Conservation (phyloP, 2,797 vertebrate genomes). For the Xyrichtys novacula region DNA sequence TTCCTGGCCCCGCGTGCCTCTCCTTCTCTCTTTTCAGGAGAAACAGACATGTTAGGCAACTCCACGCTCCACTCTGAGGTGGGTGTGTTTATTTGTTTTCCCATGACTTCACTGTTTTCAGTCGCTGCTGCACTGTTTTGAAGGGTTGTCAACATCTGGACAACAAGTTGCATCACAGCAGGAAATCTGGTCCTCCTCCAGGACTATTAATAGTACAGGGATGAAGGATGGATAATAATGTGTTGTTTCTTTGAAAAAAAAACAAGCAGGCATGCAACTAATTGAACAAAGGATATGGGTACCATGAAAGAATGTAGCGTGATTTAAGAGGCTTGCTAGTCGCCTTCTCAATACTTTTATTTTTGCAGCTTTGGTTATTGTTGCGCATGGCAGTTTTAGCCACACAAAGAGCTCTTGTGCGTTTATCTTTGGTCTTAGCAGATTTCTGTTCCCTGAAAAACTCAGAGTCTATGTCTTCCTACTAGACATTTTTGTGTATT, state of each 20-base stretch:
- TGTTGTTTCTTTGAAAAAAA: conserved; percentile 17
- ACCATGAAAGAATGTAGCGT: neutral
- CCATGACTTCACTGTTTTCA: conserved; percentile 64
- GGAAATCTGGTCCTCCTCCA: conserved; percentile 28
- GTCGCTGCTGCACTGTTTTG: conserved; percentile 17
- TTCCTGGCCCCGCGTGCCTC: conserved; percentile 44
- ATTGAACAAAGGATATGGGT: neutral
- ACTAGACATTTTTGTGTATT: too few relatives aligned
- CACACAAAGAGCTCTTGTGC: too few relatives aligned
- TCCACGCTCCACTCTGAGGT: conserved; percentile 16
- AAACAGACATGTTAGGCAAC: conserved; percentile 10
- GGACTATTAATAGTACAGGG: conserved; percentile 22
- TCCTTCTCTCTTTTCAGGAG: conserved; percentile 16
- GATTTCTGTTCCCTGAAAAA: too few relatives aligned
- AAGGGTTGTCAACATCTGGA: conserved; percentile 26
- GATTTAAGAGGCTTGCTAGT: neutral
- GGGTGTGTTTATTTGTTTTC: conserved; percentile 53
- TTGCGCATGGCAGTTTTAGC: too few relatives aligned
- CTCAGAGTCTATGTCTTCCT: too few relatives aligned
- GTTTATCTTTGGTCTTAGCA: too few relatives aligned
- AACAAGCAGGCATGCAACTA: neutral
- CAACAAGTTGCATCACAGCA: conserved; percentile 49
- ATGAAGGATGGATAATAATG: conserved; percentile 5
- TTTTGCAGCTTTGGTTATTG: neutral
- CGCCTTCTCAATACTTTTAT: conserved; percentile 12